Conservation (phyloP, 2,888 invertebrate species). For the Athalia rosae region DNA sequence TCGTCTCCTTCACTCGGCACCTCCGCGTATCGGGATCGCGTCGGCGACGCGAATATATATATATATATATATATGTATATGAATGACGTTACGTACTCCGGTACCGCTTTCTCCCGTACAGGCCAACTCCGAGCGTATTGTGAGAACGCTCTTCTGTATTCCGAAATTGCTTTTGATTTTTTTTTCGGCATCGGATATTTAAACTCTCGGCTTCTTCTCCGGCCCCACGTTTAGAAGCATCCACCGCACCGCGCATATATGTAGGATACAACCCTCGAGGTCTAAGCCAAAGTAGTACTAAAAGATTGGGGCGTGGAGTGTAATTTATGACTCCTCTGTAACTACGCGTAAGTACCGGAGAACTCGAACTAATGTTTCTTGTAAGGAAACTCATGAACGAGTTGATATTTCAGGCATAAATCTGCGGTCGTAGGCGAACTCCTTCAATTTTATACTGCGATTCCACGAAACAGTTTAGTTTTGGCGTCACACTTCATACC, state of each 20-base stretch:
- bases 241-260: not conserved
- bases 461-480: slow-evolving; percentile 62
- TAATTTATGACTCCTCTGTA: slow-evolving; percentile 71
- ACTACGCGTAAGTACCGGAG: slow-evolving; percentile 69
- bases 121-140: no score
- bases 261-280: slow-evolving; percentile 51
- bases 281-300: slow-evolving; percentile 59
- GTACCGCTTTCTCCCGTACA: no score
- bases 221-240: not conserved
- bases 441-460: slow-evolving; percentile 59
- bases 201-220: no score
- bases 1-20: not conserved
- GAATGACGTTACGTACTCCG: no score
- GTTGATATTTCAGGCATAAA: slow-evolving; percentile 62
- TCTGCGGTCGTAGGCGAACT: slow-evolving; percentile 60
- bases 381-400: slow-evolving; percentile 49
- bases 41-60: no score
- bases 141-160: no score
- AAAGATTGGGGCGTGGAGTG: slow-evolving; percentile 69
- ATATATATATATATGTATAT: no score
- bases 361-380: slow-evolving; percentile 60
- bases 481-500: not conserved
- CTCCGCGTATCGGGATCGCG: no score
- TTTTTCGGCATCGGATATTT: not conserved
- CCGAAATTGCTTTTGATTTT: not conserved